These are phyloP conservation scores for Erythrolamprus reginae DNA, from an alignment of 2,113 vertebrate species.

Conservation along the genomic window DNA sequence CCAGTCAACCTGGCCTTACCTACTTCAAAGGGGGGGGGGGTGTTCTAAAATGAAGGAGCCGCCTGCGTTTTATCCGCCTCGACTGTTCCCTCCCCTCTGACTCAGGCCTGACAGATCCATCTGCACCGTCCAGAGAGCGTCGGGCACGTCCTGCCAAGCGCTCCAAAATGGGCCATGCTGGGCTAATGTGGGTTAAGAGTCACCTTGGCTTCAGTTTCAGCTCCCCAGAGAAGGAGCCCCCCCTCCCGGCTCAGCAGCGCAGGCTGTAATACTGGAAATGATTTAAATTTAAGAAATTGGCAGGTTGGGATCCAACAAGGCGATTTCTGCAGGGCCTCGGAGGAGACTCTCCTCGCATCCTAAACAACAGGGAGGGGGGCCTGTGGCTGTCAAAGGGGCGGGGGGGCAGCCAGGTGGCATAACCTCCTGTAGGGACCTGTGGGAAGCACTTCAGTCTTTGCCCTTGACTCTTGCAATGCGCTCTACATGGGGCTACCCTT, in stretches of 20 bases:
- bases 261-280: slow-evolving; percentile 71
- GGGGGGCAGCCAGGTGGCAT: neutral
- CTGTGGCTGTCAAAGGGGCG: neutral
- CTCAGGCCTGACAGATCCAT: neutral
- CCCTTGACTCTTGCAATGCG: too few species aligned
- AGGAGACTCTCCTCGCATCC: slow-evolving; percentile 35
- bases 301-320: slow-evolving; percentile 66
- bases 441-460: neutral
- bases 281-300: slow-evolving; percentile 72
- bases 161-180: slow-evolving; percentile 50
- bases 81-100: neutral
- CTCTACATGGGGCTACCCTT: too few species aligned
- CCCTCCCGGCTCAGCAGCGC: slow-evolving; percentile 48
- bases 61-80: neutral
- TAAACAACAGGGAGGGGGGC: slow-evolving; percentile 28
- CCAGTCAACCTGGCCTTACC: neutral
- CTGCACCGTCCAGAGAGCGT: neutral
- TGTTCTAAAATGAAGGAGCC: neutral
- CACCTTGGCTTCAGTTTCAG: slow-evolving; percentile 55
- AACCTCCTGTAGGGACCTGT: neutral
- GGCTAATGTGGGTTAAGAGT: slow-evolving; percentile 52
- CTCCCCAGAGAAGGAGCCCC: slow-evolving; percentile 65
- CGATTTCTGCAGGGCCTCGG: slow-evolving; percentile 61
- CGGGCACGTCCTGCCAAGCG: slow-evolving; percentile 10
- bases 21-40: neutral